phyloP scores from a whole-genome alignment of 2,888 invertebrate genomes.

The Lasioglossum figueresi region DNA sequence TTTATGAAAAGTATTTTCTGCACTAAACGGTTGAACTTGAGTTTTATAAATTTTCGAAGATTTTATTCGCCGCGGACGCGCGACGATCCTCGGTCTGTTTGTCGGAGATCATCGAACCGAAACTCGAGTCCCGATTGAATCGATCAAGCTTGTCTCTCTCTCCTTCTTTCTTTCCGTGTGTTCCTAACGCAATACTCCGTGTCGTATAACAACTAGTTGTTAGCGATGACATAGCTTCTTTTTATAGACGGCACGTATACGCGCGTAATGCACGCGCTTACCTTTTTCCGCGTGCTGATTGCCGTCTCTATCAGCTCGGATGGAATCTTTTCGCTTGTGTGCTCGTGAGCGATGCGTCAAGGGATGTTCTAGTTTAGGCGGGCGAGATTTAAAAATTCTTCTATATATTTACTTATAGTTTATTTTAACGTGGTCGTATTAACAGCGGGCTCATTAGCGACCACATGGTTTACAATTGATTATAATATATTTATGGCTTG shows the following conservation, averaged over 20 bases:
- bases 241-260: conserved; percentile 74
- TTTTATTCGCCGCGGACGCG: conserved; percentile 19
- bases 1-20: neutral
- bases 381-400: neutral
- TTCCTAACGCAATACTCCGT: conserved; percentile 46
- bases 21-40: neutral
- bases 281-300: conserved; percentile 43
- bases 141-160: conserved; percentile 40
- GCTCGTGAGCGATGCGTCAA: neutral
- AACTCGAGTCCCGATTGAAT: conserved; percentile 39
- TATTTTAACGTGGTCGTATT: too few species aligned
- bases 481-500: too few species aligned
- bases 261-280: conserved; percentile 48
- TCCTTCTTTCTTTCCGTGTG: neutral
- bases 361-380: neutral
- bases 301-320: neutral
- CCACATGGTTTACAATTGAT: too few species aligned
- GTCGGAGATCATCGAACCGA: conserved; percentile 50
- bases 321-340: conserved; percentile 8
- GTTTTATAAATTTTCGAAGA: neutral
- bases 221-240: conserved; percentile 77
- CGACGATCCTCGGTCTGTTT: neutral
- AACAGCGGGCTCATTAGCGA: too few species aligned
- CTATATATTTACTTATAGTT: too few species aligned
- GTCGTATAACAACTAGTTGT: conserved; percentile 52